Evolutionary conservation across 2,797 vertebrate genomes (phyloP), one percentile per base, ranked within the genome.

Genomic region (Pseudochromis fuscus): DNA sequence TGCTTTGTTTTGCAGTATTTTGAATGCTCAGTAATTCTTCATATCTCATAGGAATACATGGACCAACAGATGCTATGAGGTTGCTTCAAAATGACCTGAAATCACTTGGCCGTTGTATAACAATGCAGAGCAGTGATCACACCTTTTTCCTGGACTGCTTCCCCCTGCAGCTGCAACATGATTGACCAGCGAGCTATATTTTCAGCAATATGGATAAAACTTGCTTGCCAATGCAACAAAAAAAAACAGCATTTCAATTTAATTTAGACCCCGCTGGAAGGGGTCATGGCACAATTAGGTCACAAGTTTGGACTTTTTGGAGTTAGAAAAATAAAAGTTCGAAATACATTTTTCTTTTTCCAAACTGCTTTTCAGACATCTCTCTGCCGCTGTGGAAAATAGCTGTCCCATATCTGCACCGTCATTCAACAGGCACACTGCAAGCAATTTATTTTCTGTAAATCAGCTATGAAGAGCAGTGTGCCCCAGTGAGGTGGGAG

Each of bases 401-500:
- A 56, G 27, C 46, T 13, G 25, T 31, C 37, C 19, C 48, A 45
- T 27, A 58, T 70, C 52, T 53, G 19, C 28, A 38, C 48, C 15
- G 1, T 38, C 66, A 70, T 52, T 63, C 64, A 71, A 63, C 40
- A 40, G 40, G 27, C 8, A 31, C 48, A 65, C 63, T 40, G 67
- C 59, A 58, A 65, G 50, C 68, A 64, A 27, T 80, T 55, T 62
- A 72, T 67, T 83, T 69, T 24, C 27, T 33, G 9, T 61, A 59
- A 81, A 68, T 76, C 33, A 68, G 55, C 58, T 71, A 55, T 58
- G 64, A 72, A 48, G 58, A 81, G 51, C 42, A 45, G 21, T 16
- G 37, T 67, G 63, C 31, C 60, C 37, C 30, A 52, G 42, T 58
- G 58, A 59, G 25, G 12, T 42, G 55, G 53, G 56, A 44, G 56